Percentiles rank a stretch among this genome's conserved stretches.
phyloP scores from a whole-genome alignment of 1,140 invertebrate species.

The Ceratitis capitata region DNA sequence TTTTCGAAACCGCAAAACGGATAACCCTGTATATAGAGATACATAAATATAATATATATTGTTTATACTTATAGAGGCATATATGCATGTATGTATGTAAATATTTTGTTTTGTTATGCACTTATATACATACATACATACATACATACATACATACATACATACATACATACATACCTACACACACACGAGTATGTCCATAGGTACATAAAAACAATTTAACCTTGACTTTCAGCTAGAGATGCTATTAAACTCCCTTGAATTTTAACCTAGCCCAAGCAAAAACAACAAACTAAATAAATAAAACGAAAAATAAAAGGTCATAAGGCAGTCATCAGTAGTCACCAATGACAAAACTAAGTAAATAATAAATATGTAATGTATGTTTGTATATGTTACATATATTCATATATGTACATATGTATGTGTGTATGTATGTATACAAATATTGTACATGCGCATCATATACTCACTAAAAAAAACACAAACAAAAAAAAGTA shows the following conservation, averaged over 20 bases:
- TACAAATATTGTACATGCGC: background rate
- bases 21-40: too few species aligned
- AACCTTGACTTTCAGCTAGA: slow-evolving; percentile 39
- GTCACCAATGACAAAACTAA: background rate
- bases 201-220: slow-evolving; percentile 6
- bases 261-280: slow-evolving; percentile 51
- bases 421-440: background rate
- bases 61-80: too few species aligned
- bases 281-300: slow-evolving; percentile 1
- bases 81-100: too few species aligned
- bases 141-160: background rate
- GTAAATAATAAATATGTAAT: background rate
- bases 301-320: too few species aligned
- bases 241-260: slow-evolving; percentile 52
- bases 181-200: background rate
- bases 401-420: background rate
- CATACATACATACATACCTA: background rate
- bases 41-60: too few species aligned
- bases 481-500: too few species aligned
- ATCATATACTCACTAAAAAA: background rate
- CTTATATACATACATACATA: background rate
- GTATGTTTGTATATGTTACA: background rate
- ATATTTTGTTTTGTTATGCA: too few species aligned
- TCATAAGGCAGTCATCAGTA: background rate
- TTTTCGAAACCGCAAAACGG: too few species aligned